Conservation (phyloP, 2,113 vertebrate species). For the Cathartes aura region DNA sequence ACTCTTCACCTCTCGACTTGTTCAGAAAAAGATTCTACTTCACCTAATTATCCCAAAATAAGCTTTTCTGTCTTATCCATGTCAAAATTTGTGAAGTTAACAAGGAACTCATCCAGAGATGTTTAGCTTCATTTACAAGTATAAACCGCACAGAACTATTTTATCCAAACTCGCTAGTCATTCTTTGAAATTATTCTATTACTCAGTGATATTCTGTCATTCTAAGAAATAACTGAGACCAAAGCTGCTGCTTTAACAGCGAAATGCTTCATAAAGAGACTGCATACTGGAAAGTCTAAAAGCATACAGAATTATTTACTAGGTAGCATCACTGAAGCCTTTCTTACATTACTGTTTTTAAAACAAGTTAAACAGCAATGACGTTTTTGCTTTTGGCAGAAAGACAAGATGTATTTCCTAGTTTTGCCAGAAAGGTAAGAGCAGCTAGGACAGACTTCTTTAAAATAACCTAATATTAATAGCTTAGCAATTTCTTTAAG, state of each 20-base stretch:
- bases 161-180: neutral
- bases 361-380: neutral
- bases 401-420: neutral
- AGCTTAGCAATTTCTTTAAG: neutral
- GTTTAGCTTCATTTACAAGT: neutral
- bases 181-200: neutral
- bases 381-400: neutral
- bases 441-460: neutral
- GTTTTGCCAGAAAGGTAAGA: neutral
- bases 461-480: neutral
- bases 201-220: neutral
- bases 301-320: neutral
- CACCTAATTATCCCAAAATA: neutral
- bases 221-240: neutral
- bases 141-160: neutral
- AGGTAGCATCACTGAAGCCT: neutral
- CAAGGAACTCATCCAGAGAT: neutral
- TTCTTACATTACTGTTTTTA: neutral
- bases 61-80: neutral
- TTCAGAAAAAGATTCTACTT: neutral
- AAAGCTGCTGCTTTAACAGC: neutral
- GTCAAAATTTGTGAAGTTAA: neutral
- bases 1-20: neutral
- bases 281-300: neutral
- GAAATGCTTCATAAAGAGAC: neutral